Evolutionary conservation across 2,888 invertebrate genomes (phyloP), one percentile per base, ranked within the genome.

Genomic region (Pinctada fucata): DNA sequence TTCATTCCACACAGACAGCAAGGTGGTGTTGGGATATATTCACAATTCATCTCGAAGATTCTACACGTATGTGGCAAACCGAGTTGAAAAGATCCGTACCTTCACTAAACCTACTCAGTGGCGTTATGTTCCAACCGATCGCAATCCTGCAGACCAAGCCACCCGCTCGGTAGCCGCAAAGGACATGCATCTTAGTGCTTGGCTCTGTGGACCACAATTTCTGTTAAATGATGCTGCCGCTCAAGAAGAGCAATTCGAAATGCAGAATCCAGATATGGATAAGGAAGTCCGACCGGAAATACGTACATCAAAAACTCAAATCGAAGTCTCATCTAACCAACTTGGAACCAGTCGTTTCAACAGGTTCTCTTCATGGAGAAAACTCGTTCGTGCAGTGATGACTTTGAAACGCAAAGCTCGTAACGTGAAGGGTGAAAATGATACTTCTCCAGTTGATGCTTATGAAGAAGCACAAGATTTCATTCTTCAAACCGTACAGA

Each of bases 1-100:
- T 2, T 72, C 31, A 16, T 84, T 80, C 64, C 82, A 81, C 64
- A 78, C 76, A 1, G 83, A 84, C 67, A 83, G 82, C 58, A 75
- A 75, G 49, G 76, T 84, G 8, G 78, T 83, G 3, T 52, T 83
- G 16, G 82, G 81, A 1, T 84, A 82, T 45, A 81, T 83, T 16
- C 48, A 73, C 50, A 84, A 82, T 63, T 10, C 72, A 10, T 71
- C 72, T 3, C 63, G 80, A 31, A 70, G 82, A 31, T 85, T 84
- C 72, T 80, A 75, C 48, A 72, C 65, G 2, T 85, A 85, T 74
- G 85, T 84, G 0, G 63, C 68, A 31, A 83, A 83, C 66, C 13
- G 81, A 72, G 77, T 82, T 49, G 68, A 52, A 2, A 75, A 49
- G 31, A 83, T 85, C 16, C 13, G 67, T 4, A n/a, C 66, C 10